Percentiles rank a stretch among this genome's conserved stretches.
Evolutionary conservation across 2,113 vertebrate genomes (phyloP).

Genomic region (Piprites chloris): DNA sequence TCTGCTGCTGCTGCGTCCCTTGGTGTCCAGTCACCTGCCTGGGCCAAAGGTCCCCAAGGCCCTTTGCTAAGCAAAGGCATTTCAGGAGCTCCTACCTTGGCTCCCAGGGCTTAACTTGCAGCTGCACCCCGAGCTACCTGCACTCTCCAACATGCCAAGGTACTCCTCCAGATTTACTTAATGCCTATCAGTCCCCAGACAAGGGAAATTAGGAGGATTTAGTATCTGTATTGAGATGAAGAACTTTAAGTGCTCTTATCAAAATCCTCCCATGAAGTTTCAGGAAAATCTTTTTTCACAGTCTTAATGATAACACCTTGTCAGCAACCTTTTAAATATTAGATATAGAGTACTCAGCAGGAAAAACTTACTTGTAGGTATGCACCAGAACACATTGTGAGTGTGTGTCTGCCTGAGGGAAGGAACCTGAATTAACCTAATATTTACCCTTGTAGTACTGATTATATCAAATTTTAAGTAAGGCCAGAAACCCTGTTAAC

Average conservation of each 20-base stretch:
- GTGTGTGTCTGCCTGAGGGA: neutral
- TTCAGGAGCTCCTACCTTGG: too few relatives aligned
- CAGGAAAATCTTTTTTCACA: neutral
- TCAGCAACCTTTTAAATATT: neutral
- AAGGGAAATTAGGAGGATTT: neutral
- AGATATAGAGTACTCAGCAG: neutral
- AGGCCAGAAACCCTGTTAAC: neutral
- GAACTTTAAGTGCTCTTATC: neutral
- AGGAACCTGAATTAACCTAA: neutral
- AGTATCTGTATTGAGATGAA: neutral
- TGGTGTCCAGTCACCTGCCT: neutral
- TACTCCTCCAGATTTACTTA: neutral
- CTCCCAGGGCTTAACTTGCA: neutral
- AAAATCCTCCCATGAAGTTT: neutral
- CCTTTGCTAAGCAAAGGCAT: neutral
- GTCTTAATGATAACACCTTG: neutral
- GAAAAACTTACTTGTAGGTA: neutral
- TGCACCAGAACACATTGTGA: neutral
- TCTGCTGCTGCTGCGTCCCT: neutral
- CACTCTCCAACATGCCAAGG: fast-evolving
- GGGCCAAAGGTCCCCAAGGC: neutral
- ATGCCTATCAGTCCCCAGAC: neutral
- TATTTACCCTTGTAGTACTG: neutral
- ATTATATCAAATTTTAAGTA: neutral
- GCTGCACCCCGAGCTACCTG: neutral